phyloP scores from a whole-genome alignment of 2,797 vertebrate species.

The Poeciliopsis presidionis region DNA sequence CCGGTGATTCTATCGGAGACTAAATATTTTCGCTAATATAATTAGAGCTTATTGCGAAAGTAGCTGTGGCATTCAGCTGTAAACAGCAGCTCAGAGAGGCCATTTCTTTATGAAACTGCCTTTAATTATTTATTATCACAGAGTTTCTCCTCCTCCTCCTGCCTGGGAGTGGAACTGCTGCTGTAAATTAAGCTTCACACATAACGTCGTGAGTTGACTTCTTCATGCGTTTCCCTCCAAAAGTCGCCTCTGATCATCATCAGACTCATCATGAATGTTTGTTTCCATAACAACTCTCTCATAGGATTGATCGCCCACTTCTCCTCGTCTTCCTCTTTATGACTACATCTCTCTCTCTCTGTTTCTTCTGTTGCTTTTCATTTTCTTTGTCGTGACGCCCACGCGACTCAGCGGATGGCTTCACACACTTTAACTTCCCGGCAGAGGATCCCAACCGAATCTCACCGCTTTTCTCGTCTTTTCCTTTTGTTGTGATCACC shows the following conservation, averaged over 20 bases:
- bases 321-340: constrained; percentile 52
- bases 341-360: constrained; percentile 41
- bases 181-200: constrained; percentile 31
- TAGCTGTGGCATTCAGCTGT: constrained; percentile 1
- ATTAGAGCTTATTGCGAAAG: constrained; percentile 10
- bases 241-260: constrained; percentile 69
- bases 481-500: not conserved
- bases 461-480: constrained; percentile 7
- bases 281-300: constrained; percentile 84
- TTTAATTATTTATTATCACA: constrained; percentile 30
- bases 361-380: constrained; percentile 54
- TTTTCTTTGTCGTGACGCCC: constrained; percentile 67
- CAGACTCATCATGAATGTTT: constrained; percentile 72
- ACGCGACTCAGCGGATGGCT: constrained; percentile 45
- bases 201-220: constrained; percentile 34
- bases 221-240: constrained; percentile 54
- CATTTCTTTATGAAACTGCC: constrained; percentile 18
- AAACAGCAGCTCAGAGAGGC: constrained; percentile 14
- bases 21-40: constrained; percentile 6
- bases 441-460: constrained; percentile 21
- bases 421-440: constrained; percentile 43
- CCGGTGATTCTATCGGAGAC: not conserved
- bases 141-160: not conserved
- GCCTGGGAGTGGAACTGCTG: constrained; percentile 18
- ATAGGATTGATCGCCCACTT: constrained; percentile 78